Conservation (phyloP, 2,888 invertebrate species). For the Diploptera punctata region DNA sequence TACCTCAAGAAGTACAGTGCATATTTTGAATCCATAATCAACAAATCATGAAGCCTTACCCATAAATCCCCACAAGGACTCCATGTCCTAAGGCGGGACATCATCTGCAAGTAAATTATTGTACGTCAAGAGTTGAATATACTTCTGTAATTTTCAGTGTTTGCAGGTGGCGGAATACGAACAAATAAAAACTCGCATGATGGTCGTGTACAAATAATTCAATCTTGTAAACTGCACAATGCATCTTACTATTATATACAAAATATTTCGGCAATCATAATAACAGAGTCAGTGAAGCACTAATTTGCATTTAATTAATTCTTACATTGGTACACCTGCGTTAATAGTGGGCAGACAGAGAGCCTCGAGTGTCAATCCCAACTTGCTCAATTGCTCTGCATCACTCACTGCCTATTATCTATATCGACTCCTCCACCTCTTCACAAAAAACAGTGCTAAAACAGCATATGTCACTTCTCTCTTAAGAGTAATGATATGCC, state of each 20-base stretch:
- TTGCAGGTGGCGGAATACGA: neutral
- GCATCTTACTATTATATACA: neutral
- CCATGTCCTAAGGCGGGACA: too few relatives aligned
- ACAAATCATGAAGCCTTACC: too few relatives aligned
- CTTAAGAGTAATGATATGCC: too few relatives aligned
- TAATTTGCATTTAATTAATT: constrained; percentile 21
- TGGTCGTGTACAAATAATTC: neutral
- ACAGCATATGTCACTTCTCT: too few relatives aligned
- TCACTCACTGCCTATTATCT: constrained; percentile 16
- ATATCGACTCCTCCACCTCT: neutral
- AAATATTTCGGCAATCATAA: neutral
- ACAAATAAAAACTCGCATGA: neutral
- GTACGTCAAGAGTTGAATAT: too few relatives aligned
- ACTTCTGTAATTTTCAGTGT: too few relatives aligned
- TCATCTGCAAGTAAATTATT: too few relatives aligned
- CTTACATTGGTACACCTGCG: neutral
- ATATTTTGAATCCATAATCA: too few relatives aligned
- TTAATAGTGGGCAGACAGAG: neutral
- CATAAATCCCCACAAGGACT: too few relatives aligned
- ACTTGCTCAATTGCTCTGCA: neutral
- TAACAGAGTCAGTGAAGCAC: neutral
- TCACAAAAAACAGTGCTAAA: neutral
- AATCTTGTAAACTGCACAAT: neutral
- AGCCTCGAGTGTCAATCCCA: constrained; percentile 10
- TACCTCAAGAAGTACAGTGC: too few relatives aligned